Evolutionary conservation across 1,140 invertebrate genomes (phyloP), one percentile per base, ranked within the genome.

Genomic region (Augochlora pura): DNA sequence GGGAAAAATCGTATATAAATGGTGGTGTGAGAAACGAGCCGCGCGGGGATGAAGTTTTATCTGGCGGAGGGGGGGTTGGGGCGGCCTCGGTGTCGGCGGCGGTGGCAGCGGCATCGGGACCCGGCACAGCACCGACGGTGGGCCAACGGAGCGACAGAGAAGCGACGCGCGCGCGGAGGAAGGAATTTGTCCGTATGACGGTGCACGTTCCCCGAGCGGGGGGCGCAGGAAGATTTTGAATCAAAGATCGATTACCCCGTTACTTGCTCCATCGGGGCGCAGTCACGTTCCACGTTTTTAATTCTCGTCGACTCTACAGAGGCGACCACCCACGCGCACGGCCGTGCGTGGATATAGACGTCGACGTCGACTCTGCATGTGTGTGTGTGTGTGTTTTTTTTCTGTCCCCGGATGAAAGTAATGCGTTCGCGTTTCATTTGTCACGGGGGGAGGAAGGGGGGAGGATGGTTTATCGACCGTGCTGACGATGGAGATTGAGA

Each of bases 1-100:
- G 89, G 89, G 88, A 90, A 91, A 91, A 91, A 91, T 91, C 90
- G 88, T 91, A 88, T 90, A 91, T 91, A 91, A 91, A 91, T 91
- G 89, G 89, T 65, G 83, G 82, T 60, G 77, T 64, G 64, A 49
- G 81, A 80, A 81, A 81, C 74, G 82, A 74, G 12, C 63, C 54
- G 21, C 63, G 69, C 78, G 82, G 82, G 88, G 89, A 91, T 91
- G 89, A 90, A 90, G 89, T 89, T 89, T 87, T 81, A 89, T 90
- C 84, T 14, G 2, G 0, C 42, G 42, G 14, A 9, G 10, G 42
- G 2, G 42, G 32, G 4, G 32, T 1, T 10, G 42, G 9, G 42
- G 42, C 9, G 42, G 42, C 42, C 0, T 0, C 42, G 42, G 42
- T 12, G 12, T 10, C 42, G 42, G 42, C 42, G 10, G 1, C 42